Base-by-base conservation (phyloP, 1,140 invertebrate genomes). In the Brachionus rubens region DNA sequence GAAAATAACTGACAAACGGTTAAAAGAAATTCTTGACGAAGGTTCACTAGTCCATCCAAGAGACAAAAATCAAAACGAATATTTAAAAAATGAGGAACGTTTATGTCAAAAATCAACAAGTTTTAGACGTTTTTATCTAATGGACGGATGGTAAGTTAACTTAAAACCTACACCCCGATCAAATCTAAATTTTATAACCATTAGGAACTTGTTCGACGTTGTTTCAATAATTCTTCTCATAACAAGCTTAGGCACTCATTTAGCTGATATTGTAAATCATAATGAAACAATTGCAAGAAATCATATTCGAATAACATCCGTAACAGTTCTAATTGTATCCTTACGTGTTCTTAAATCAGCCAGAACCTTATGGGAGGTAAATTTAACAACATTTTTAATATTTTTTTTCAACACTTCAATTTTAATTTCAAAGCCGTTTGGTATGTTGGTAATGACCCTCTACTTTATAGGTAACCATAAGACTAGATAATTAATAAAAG, bases 291-390 rank as follows among this genome's bases (percentile, higher is more conserved):
- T 72, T 12, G 68, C 68, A 4, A 24, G 68, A 0, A 21, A 16
- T 48, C 68, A 72, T 40, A 72, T 72, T 28, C 41, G 68, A 72
- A 12, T 72, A 24, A 33, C 36, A 33, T 50, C 46, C n/a, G 14
- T 72, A 10, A 30, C 68, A 10, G 30, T 48, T 28, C 16, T 72
- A 12, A n/a, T 72, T 54, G 1, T 72, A 50, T 48, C 43, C 2
- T 21, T 48, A 5, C 16, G 68, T 0, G 7, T 72, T 12, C 12
- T 72, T 21, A 48, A 72, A 48, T 40, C 33, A 24, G 68, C 28
- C 2, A 30, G 68, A 33, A n/a, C 48, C 33, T 28, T 68, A 6
- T 68, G 46, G 41, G 40, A 68, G 41, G 65, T 68, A 48, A 65
- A 24, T 7, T 0, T 24, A 54, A 9, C 24, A 54, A 1, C 3